Base-by-base conservation (phyloP, 2,888 invertebrate genomes). In the Drosophila villosipedis region DNA sequence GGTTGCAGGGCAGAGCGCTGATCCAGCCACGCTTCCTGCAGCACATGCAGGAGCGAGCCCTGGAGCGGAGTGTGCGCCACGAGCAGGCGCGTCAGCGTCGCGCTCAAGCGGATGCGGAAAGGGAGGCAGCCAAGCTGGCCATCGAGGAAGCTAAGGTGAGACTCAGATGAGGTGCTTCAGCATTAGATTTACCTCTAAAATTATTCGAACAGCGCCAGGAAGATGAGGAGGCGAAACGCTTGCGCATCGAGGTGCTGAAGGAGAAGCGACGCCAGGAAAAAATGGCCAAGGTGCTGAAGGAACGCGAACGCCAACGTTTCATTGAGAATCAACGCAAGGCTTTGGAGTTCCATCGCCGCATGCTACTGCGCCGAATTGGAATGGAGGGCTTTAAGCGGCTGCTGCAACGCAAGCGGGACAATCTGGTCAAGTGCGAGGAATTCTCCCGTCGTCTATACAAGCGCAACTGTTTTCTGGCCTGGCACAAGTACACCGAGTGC, bases 1-100 rank as follows among this genome's bases (percentile, higher is more conserved):
- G 89, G 3, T 72, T 93, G 1, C 92, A 92, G 64, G 93, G 93
- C 16, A 92, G 83, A 67, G 91, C 93, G 0, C 60, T 93, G 68
- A 68, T 92, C 12, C 95, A 95, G 43, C 96, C 96, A 4, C 95
- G 95, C 90, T 95, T 96, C 90, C 91, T 96, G 53, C 94, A 95
- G 91, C 94, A 96, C 91, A 96, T 97, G 96, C 96, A 96, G 86
- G 95, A 95, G 67, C 94, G 96, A 71, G 96, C 96, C 0, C 92
- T 95, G 49, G 95, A 96, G 78, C 94, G 97, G 47, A 95, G 93
- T 63, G 80, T 92, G 19, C 89, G 89, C 1, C 94, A 94, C 68
- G 92, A 93, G 64, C 89, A 93, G 89, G 91, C 94, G 4, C 90
- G 90, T n/a, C 92, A 93, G 73, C 80, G 94, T 69, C 87, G 94